Evolutionary conservation across 1,140 invertebrate species (phyloP).

Genomic region (Nebria ingens): DNA sequence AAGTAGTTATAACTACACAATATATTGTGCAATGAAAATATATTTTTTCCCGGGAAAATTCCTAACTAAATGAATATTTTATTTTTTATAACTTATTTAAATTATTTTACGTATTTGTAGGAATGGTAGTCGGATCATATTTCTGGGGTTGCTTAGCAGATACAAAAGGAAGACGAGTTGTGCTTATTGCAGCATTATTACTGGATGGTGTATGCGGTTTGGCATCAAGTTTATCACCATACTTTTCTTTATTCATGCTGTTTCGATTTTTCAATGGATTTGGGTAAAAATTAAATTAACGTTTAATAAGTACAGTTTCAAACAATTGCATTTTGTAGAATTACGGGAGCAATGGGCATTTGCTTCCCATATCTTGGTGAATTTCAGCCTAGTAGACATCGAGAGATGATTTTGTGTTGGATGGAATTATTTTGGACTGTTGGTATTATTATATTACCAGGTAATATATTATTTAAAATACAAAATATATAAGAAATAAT

Average conservation of each 20-base stretch:
- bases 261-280: slow-evolving; percentile 76
- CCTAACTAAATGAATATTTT: no score
- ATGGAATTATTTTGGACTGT: slow-evolving; percentile 72
- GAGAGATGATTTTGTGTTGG: slow-evolving; percentile 65
- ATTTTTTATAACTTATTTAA: no score
- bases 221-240: slow-evolving; percentile 63
- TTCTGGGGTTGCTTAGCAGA: slow-evolving; percentile 82
- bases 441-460: slow-evolving; percentile 56
- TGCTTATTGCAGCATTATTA: slow-evolving; percentile 63
- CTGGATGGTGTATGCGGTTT: slow-evolving; percentile 67
- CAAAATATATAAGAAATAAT: background rate
- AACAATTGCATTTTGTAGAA: slow-evolving; percentile 34
- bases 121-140: slow-evolving; percentile 83
- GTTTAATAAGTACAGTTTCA: slow-evolving; percentile 7
- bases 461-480: slow-evolving; percentile 34
- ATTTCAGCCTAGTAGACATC: slow-evolving; percentile 62
- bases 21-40: no score
- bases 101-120: no score
- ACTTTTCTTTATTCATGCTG: slow-evolving; percentile 61
- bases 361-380: slow-evolving; percentile 67
- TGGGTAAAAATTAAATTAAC: slow-evolving; percentile 51
- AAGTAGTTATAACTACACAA: no score
- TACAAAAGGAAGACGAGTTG: slow-evolving; percentile 62
- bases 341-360: slow-evolving; percentile 67
- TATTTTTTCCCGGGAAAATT: no score